Conservation (phyloP, 2,888 invertebrate species). For the Barypeithes pellucidus region DNA sequence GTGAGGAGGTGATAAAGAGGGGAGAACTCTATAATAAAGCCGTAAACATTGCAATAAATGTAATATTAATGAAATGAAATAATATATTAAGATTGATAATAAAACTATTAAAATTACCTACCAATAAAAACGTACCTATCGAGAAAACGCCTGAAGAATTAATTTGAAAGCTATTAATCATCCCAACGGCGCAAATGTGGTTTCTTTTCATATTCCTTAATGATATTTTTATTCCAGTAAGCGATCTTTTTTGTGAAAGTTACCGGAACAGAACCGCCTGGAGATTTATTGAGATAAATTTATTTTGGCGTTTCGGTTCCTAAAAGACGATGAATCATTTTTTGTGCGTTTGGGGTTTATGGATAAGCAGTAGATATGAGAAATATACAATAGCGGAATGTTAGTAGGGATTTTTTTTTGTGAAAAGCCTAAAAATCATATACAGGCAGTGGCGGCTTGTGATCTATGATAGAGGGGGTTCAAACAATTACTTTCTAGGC, state of each 20-base stretch:
- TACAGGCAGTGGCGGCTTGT: no score
- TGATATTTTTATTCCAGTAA: conserved; percentile 12
- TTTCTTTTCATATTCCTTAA: conserved; percentile 15
- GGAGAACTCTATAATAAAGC: no score
- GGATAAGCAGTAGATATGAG: neutral
- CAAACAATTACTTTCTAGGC: no score
- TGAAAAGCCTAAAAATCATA: no score
- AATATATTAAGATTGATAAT: no score
- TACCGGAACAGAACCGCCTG: conserved; percentile 2
- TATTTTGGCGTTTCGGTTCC: neutral
- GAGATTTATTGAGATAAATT: conserved; percentile 22
- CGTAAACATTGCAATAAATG: no score
- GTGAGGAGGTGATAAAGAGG: no score
- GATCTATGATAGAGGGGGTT: no score
- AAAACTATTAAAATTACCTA: neutral
- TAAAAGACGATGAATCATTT: conserved; percentile 10
- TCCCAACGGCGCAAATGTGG: conserved; percentile 18
- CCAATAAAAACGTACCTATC: neutral
- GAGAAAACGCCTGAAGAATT: conserved; percentile 2
- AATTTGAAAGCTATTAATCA: conserved; percentile 20
- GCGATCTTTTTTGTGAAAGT: conserved; percentile 8
- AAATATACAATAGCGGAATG: neutral
- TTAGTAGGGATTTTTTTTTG: neutral
- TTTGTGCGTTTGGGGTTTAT: neutral
- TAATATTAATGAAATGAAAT: no score